Percentiles rank a stretch among this genome's conserved stretches.
These are phyloP conservation scores for Toxotes chatareus DNA, from an alignment of 2,113 vertebrate genomes.

Conservation along the genomic window DNA sequence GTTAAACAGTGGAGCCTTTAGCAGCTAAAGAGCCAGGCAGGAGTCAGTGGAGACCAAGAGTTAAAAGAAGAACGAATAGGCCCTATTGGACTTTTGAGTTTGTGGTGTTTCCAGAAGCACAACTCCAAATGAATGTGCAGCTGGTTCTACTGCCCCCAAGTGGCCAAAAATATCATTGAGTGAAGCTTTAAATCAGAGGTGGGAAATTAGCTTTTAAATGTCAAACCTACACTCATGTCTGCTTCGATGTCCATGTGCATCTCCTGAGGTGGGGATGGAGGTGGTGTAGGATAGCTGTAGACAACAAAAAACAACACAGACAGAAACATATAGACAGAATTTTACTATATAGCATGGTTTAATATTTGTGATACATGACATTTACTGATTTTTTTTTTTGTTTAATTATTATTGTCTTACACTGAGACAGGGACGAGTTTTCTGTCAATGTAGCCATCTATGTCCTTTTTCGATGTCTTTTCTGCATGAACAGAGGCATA, in stretches of 20 bases:
- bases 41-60: too few species aligned
- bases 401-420: constrained; percentile 1
- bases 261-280: constrained; percentile 52
- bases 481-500: constrained; percentile 18
- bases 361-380: too few species aligned
- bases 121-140: neutral
- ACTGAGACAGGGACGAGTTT: neutral
- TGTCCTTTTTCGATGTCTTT: neutral
- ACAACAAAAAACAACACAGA: neutral
- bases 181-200: neutral
- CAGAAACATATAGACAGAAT: neutral
- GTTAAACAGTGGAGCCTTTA: neutral
- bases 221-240: constrained; percentile 1
- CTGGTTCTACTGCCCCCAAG: neutral
- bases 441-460: neutral
- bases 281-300: constrained; percentile 42
- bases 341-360: neutral
- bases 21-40: too few species aligned
- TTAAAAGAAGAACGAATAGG: neutral
- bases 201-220: neutral
- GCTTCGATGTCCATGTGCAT: neutral
- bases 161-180: neutral
- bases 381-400: neutral
- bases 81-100: neutral
- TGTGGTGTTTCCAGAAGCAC: neutral